Conservation (phyloP, 92 coral and sea anemone genomes). For the Metridium senile region DNA sequence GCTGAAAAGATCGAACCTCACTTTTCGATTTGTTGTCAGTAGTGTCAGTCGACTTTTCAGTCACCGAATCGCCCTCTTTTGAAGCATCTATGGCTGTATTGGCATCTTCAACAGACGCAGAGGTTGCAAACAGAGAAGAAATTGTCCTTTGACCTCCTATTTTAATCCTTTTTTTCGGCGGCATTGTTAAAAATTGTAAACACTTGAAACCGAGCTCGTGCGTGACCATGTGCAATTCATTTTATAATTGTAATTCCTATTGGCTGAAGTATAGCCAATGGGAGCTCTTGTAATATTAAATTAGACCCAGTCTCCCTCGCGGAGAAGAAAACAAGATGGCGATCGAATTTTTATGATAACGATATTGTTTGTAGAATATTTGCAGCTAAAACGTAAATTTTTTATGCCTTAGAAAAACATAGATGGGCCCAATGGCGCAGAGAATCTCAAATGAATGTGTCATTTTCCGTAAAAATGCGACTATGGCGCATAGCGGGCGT, state of each 20-base stretch:
- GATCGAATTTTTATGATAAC: conserved; percentile 7
- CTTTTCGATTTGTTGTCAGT: conserved; percentile 2
- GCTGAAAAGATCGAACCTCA: conserved; percentile 23
- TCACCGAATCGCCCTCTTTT: conserved; percentile 2
- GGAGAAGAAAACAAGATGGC: conserved; percentile 10
- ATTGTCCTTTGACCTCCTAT: conserved; percentile 17
- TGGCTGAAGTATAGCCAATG: conserved; percentile 17
- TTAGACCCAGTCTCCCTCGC: conserved; percentile 10
- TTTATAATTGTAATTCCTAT: conserved; percentile 7
- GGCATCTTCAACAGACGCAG: conserved; percentile 21
- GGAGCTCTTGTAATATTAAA: conserved; percentile 7
- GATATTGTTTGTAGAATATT: conserved; percentile 1
- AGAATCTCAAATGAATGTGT: background rate
- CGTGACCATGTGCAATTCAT: conserved; percentile 12
- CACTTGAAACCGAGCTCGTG: background rate
- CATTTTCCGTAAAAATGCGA: conserved; percentile 17
- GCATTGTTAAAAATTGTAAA: conserved; percentile 17
- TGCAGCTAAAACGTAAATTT: conserved; percentile 11
- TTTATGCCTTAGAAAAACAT: conserved; percentile 4
- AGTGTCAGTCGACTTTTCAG: background rate
- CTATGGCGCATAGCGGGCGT: conserved; percentile 25
- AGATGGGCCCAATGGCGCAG: conserved; percentile 32
- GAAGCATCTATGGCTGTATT: background rate
- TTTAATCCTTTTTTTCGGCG: conserved; percentile 19
- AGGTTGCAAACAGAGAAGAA: conserved; percentile 16